phyloP scores from a whole-genome alignment of 2,797 vertebrate genomes.

The Apogon hyalosoma region DNA sequence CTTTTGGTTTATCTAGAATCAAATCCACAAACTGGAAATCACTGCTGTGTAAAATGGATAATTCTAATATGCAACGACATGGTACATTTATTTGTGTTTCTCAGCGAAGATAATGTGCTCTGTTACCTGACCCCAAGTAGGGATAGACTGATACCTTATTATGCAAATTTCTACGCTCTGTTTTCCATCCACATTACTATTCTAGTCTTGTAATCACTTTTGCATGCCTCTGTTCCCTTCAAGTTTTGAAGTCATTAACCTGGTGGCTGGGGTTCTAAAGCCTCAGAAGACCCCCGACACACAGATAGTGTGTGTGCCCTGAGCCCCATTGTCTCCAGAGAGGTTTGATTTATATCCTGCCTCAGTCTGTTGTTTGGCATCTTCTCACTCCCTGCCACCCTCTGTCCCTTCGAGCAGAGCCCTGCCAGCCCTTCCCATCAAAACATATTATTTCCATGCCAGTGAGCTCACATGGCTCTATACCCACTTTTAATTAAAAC shows the following conservation, averaged over 20 bases:
- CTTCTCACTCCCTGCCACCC: constrained; percentile 66
- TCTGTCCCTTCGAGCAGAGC: constrained; percentile 57
- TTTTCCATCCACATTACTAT: constrained; percentile 34
- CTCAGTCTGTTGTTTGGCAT: constrained; percentile 78
- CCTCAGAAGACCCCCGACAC: constrained; percentile 48
- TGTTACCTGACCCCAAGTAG: background rate
- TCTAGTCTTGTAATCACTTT: constrained; percentile 45
- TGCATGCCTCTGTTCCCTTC: constrained; percentile 42
- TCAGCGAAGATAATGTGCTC: background rate
- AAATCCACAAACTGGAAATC: too few species aligned
- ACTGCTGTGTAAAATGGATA: too few species aligned
- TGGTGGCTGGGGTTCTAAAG: constrained; percentile 50
- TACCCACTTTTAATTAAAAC: constrained; percentile 58
- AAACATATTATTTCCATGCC: constrained; percentile 72
- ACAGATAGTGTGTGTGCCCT: constrained; percentile 25
- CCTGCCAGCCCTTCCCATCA: constrained; percentile 66
- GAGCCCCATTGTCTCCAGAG: constrained; percentile 70
- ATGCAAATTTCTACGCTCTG: constrained; percentile 13
- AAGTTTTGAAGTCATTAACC: constrained; percentile 68
- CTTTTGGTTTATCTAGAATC: too few species aligned
- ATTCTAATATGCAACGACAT: too few species aligned
- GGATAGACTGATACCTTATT: constrained; percentile 7
- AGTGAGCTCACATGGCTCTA: constrained; percentile 43
- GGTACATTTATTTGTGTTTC: constrained; percentile 4
- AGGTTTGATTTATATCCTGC: constrained; percentile 80